Conservation (phyloP, 92 coral and sea anemone genomes). For the Nematostella vectensis region DNA sequence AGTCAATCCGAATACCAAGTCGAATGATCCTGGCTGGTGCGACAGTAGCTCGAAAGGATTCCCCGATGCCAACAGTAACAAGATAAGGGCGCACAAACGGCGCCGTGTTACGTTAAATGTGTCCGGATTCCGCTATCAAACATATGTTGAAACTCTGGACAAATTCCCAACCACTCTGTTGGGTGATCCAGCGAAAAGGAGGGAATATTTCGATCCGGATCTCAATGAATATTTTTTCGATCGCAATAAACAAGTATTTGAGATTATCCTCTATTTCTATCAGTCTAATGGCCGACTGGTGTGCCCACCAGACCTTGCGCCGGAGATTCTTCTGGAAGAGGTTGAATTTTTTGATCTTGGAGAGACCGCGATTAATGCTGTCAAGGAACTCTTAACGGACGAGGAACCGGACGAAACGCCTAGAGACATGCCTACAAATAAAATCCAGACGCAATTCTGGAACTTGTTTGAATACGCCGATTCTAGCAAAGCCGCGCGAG, state of each 20-base stretch:
- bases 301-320: conserved; percentile 89
- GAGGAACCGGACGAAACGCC: conserved; percentile 55
- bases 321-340: conserved; percentile 88
- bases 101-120: conserved; percentile 70
- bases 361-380: conserved; percentile 78
- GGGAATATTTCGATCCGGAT: conserved; percentile 71
- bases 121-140: conserved; percentile 86
- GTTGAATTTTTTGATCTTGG: conserved; percentile 96
- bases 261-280: conserved; percentile 84
- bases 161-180: conserved; percentile 82
- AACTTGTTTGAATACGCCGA: conserved; percentile 89
- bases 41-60: conserved; percentile 15
- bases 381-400: conserved; percentile 71
- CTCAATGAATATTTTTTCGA: conserved; percentile 81
- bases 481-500: conserved; percentile 73
- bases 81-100: conserved; percentile 1
- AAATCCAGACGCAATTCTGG: conserved; percentile 67
- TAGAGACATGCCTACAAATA: conserved; percentile 42
- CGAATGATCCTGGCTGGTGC: conserved; percentile 4
- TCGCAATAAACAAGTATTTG: conserved; percentile 88
- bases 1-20: conserved; percentile 13
- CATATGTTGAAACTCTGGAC: conserved; percentile 66
- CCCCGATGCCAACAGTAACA: conserved; percentile 21
- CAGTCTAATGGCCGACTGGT: conserved; percentile 91
- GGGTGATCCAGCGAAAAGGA: conserved; percentile 69